Evolutionary conservation across 2,113 vertebrate genomes (phyloP), one percentile per base, ranked within the genome.

Genomic region (Xenopus laevis): DNA sequence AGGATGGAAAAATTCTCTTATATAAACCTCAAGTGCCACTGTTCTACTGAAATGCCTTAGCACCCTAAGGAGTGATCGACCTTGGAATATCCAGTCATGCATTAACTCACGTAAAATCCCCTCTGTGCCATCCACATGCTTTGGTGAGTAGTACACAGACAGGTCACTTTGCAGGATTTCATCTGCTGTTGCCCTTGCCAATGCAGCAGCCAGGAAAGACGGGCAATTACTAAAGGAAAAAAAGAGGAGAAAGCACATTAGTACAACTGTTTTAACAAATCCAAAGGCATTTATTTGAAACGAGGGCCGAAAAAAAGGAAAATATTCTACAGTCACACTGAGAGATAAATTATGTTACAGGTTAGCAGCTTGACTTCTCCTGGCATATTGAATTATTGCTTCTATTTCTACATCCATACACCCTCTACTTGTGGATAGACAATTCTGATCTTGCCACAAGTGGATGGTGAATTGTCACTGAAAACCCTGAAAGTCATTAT

Each of bases 181-280:
- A 78, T 96, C 95, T 18, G 96, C 89, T 1, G 96, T 96, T 40
- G 95, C 93, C 84, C 96, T 91, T 64, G 96, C 95, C 83, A 99
- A 82, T 23, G 93, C 96, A n/a, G 96, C 92, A 44, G 96, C 97
- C 93, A 99, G 85, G 80, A 95, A 95, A 61, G 96, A 99, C 0
- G 96, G 96, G 74, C 96, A 98, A 47, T 99, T 99, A 86, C 97
- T 99, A 87, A 45, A 83, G 84, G 79, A 83, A 47, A 63, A 78
- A 77, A 71, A 47, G 66, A 70, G 18, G 57, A 52, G 79, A 53
- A 71, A 20, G 13, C 16, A 50, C 15, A 68, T 82, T 84, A 46
- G 83, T 78, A 23, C 84, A 65, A 77, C 58, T 81, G 44, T 79
- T 67, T 58, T 59, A 68, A 70, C 65, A 68, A 55, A 10, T 33